phyloP scores from a whole-genome alignment of 2,888 invertebrate genomes.

The Caprella mutica region DNA sequence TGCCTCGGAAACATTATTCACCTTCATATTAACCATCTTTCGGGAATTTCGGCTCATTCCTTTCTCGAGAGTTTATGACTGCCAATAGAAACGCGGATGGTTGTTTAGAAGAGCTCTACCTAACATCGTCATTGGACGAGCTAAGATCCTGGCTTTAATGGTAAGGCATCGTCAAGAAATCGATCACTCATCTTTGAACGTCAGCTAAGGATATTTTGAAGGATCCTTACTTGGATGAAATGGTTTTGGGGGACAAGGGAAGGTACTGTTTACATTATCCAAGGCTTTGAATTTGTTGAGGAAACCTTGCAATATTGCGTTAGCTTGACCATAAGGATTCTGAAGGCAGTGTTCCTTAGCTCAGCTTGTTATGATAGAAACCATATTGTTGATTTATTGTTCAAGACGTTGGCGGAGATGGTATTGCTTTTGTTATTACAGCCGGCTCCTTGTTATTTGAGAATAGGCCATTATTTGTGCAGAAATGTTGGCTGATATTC shows the following conservation, averaged over 20 bases:
- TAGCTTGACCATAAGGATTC: no score
- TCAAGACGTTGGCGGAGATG: slow-evolving; percentile 6
- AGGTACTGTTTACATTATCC: slow-evolving; percentile 12
- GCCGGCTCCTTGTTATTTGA: slow-evolving; percentile 6
- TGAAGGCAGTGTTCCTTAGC: no score
- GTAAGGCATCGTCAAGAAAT: slow-evolving; percentile 12
- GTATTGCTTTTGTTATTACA: slow-evolving; percentile 10
- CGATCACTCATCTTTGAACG: slow-evolving; percentile 11
- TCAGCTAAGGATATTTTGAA: slow-evolving; percentile 10
- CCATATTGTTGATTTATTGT: slow-evolving; percentile 9
- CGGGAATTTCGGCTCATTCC: slow-evolving; percentile 3
- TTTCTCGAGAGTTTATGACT: slow-evolving; percentile 5
- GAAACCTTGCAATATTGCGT: slow-evolving; percentile 11
- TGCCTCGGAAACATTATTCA: slow-evolving; percentile 8
- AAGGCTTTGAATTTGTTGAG: slow-evolving; percentile 8
- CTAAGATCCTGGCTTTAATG: slow-evolving; percentile 7
- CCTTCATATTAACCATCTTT: slow-evolving; percentile 13
- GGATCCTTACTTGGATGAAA: slow-evolving; percentile 9
- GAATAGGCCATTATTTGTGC: slow-evolving; percentile 9
- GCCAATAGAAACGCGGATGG: slow-evolving; percentile 3
- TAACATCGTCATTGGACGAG: background rate
- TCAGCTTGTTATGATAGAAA: slow-evolving; percentile 10
- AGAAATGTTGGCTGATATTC: background rate
- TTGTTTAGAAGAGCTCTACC: slow-evolving; percentile 4
- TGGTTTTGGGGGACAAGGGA: no score